Conservation (phyloP, 2,888 invertebrate species). For the Argyresthia goedartella region DNA sequence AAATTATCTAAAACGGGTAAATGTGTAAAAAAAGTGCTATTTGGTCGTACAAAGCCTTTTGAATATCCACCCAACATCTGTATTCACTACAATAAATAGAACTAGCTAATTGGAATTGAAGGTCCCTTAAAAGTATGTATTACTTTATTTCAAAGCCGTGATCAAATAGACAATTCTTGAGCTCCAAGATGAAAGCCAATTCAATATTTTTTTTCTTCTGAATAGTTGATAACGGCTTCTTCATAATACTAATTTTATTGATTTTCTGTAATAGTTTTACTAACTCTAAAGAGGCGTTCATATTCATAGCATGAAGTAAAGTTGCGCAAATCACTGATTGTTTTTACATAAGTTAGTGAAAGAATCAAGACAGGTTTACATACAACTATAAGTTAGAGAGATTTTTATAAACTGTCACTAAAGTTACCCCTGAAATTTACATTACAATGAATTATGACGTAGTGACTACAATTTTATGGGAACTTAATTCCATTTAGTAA, state of each 20-base stretch:
- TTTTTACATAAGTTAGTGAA: slow-evolving; percentile 54
- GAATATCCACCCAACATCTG: slow-evolving; percentile 54
- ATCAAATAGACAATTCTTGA: slow-evolving; percentile 39
- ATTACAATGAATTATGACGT: slow-evolving; percentile 40
- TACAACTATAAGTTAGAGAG: slow-evolving; percentile 48
- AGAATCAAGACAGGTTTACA: slow-evolving; percentile 35
- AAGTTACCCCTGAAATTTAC: slow-evolving; percentile 40
- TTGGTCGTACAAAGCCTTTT: slow-evolving; percentile 54
- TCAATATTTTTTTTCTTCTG: too few species aligned
- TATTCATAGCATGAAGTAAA: slow-evolving; percentile 63
- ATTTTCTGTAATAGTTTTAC: slow-evolving; percentile 53
- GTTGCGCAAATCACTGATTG: slow-evolving; percentile 58
- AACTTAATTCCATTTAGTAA: slow-evolving; percentile 68
- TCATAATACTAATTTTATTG: slow-evolving; percentile 62
- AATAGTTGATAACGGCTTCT: slow-evolving; percentile 52
- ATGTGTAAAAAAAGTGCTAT: slow-evolving; percentile 60
- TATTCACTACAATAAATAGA: slow-evolving; percentile 66
- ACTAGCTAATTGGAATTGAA: slow-evolving; percentile 70
- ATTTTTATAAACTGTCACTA: slow-evolving; percentile 43
- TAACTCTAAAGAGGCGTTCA: slow-evolving; percentile 66
- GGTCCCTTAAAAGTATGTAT: slow-evolving; percentile 70
- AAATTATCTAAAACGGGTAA: slow-evolving; percentile 54
- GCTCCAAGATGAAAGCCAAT: not conserved
- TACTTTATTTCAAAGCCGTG: slow-evolving; percentile 54
- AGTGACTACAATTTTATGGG: slow-evolving; percentile 41